Conservation (phyloP, 2,888 invertebrate species). For the Drosophila tripunctata region DNA sequence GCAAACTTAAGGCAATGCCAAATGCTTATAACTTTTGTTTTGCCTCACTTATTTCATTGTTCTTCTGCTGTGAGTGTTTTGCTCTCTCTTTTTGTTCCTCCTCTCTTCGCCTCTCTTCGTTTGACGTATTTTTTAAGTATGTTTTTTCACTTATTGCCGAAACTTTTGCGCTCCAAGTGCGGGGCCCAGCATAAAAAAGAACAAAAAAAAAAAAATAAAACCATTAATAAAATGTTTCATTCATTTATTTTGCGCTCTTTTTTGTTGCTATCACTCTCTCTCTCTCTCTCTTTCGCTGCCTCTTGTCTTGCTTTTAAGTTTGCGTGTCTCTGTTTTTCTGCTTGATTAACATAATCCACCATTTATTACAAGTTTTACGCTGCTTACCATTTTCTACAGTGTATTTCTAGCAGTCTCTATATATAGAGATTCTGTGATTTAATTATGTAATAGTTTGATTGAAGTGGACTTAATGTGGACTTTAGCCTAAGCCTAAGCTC, state of each 20-base stretch:
- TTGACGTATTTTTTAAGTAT: conserved; percentile 53
- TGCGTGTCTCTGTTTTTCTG: conserved; percentile 70
- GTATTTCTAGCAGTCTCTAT: conserved; percentile 15
- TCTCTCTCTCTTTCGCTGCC: conserved; percentile 8
- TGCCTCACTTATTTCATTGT: conserved; percentile 16
- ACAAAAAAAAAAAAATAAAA: conserved; percentile 40
- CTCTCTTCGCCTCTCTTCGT: conserved; percentile 20
- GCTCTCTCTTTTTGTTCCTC: conserved; percentile 3
- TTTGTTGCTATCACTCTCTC: conserved; percentile 1
- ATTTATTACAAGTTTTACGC: conserved; percentile 71
- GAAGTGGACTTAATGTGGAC: conserved; percentile 69
- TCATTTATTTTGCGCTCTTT: conserved; percentile 60
- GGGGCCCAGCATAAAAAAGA: conserved; percentile 25
- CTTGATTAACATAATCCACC: conserved; percentile 80
- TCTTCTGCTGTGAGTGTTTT: conserved; percentile 1
- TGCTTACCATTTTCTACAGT: conserved; percentile 38
- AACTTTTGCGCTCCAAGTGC: conserved; percentile 38
- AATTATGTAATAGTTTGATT: conserved; percentile 80
- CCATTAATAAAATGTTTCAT: conserved; percentile 77
- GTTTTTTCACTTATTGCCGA: conserved; percentile 37
- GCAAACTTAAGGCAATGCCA: conserved; percentile 49
- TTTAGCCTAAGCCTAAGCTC: conserved; percentile 59
- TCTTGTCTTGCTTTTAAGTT: conserved; percentile 25
- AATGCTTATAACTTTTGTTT: conserved; percentile 65
- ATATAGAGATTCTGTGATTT: conserved; percentile 57